phyloP scores from a whole-genome alignment of 2,113 vertebrate genomes.

The Saccopteryx bilineata region DNA sequence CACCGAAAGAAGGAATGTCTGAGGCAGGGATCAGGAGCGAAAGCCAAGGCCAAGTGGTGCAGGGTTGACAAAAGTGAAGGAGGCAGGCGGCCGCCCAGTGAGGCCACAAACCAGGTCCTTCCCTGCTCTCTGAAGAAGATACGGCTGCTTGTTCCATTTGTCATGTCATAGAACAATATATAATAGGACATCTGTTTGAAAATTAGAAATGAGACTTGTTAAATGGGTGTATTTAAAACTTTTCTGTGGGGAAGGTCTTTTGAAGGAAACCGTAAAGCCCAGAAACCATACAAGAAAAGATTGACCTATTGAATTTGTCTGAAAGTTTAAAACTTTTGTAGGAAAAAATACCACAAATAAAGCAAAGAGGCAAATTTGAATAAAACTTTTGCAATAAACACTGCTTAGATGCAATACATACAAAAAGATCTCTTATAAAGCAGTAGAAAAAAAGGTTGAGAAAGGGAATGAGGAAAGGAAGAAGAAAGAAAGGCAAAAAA shows the following conservation, averaged over 20 bases:
- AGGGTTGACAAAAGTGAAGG: background rate
- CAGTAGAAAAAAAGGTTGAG: background rate
- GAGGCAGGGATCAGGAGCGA: background rate
- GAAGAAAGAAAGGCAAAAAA: background rate
- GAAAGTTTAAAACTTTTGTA: background rate
- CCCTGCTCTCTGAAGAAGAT: background rate
- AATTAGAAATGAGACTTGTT: constrained; percentile 42
- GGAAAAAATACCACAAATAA: background rate
- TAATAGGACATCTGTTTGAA: background rate
- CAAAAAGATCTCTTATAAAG: constrained; percentile 24
- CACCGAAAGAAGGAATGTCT: background rate
- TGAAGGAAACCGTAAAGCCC: constrained; percentile 32
- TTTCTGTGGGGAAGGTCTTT: background rate
- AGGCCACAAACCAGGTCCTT: background rate
- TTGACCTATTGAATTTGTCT: background rate
- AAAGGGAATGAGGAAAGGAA: background rate
- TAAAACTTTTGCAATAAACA: background rate
- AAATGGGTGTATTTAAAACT: background rate
- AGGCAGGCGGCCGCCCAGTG: rapidly evolving
- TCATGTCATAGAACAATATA: background rate
- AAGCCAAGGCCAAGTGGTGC: background rate
- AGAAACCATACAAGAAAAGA: constrained; percentile 7
- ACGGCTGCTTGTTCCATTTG: background rate
- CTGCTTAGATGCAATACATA: background rate
- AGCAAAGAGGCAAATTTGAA: constrained; percentile 19